phyloP scores from a whole-genome alignment of 2,888 invertebrate species.

The Caenorhabditis macrosperma region DNA sequence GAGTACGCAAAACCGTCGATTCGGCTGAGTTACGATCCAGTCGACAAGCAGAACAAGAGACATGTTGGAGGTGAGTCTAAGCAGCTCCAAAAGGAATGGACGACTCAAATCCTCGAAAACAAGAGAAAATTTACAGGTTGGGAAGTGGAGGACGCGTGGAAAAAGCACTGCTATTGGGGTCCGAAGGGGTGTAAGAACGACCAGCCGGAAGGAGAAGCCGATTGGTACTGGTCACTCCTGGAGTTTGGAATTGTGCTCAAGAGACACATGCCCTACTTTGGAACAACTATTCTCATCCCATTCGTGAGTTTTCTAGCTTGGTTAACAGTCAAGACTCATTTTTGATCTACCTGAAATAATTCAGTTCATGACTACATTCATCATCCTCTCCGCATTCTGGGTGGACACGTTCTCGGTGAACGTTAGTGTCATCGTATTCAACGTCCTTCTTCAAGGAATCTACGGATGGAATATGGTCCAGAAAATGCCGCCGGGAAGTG shows the following conservation, averaged over 20 bases:
- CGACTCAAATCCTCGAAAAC: no score
- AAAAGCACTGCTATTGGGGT: conserved; percentile 79
- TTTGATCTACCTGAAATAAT: conserved; percentile 4
- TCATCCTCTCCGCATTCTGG: conserved; percentile 75
- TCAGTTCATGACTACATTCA: conserved; percentile 68
- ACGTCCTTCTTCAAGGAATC: conserved; percentile 71
- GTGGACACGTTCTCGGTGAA: conserved; percentile 65
- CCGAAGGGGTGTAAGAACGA: conserved; percentile 70
- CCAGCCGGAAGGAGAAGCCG: conserved; percentile 69
- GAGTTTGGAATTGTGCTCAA: conserved; percentile 78
- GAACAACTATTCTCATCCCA: conserved; percentile 72
- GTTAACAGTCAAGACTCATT: no score
- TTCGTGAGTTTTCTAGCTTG: conserved; percentile 62
- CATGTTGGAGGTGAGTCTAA: conserved; percentile 74
- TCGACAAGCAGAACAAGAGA: conserved; percentile 64
- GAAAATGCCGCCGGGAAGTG: conserved; percentile 77
- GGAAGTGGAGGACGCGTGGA: conserved; percentile 77
- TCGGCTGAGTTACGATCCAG: conserved; percentile 75
- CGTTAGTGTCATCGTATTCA: conserved; percentile 65
- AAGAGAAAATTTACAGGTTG: conserved; percentile 59
- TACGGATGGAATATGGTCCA: conserved; percentile 74
- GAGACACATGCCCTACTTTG: conserved; percentile 78
- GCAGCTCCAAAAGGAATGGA: no score
- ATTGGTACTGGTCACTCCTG: conserved; percentile 79
- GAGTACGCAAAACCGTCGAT: conserved; percentile 70